Evolutionary conservation across 2,113 vertebrate species (phyloP), one percentile per base, ranked within the genome.

Genomic region (Passer domesticus): DNA sequence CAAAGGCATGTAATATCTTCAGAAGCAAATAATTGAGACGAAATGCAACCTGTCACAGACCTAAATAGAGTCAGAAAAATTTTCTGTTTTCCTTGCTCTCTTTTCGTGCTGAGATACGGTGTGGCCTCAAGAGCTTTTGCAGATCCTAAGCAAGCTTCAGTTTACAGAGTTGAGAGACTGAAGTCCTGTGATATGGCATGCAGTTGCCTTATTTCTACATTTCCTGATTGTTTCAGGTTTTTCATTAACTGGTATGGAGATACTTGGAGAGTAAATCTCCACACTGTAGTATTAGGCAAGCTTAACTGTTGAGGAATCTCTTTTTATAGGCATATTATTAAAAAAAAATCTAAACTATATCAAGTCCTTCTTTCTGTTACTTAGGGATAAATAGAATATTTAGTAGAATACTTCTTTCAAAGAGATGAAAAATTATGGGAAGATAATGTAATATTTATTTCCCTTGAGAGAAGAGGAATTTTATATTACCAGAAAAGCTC

Each of bases 1-100:
- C 22, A 37, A 70, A 79, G 58, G 9, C 11, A 9, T 0, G 1
- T 59, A 39, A 9, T 27, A 9, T 2, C 4, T 80, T 56, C 41
- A 46, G 50, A 76, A 76, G 16, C 20, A 68, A 83, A 49, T 72
- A 73, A 63, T 24, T 52, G 37, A 44, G 62, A 63, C 43, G 28
- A 92, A 76, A 46, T 77, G 14, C 6, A 49, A 12, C 10, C 53
- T 86, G 10, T 58, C n/a, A 28, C 33, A 87, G 66, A 39, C 5
- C 2, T 74, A 56, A 78, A 31, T 76, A n/a, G 28, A 55, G 22
- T 49, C 46, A 46, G 58, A 55, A 37, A 11, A 8, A 70, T 18
- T 31, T 72, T 87, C 16, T 31, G 33, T 27, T 87, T 79, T 69
- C 13, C 10, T 13, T 87, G 19, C 50, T 62, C 17, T 6, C 17